These are phyloP conservation scores for Eleutherodactylus coqui DNA, from an alignment of 2,797 vertebrate genomes.

Conservation along the genomic window DNA sequence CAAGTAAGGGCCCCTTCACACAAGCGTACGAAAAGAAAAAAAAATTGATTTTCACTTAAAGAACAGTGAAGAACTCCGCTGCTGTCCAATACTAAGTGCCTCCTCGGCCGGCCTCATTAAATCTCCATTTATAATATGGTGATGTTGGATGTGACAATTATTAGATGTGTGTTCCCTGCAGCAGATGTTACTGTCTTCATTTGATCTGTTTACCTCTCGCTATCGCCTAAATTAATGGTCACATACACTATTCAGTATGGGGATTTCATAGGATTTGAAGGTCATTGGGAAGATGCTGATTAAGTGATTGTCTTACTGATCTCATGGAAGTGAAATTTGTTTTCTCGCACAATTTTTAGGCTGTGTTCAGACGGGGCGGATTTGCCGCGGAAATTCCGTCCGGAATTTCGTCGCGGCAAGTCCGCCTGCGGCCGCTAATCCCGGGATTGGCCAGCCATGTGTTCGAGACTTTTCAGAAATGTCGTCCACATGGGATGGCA, in stretches of 20 bases:
- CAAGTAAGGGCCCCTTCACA: too few species aligned
- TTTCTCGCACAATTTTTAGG: neutral
- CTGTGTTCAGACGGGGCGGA: too few species aligned
- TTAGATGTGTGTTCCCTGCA: neutral
- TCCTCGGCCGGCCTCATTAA: neutral
- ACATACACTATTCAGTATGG: neutral
- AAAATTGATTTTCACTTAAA: slow-evolving; percentile 23
- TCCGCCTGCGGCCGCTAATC: too few species aligned
- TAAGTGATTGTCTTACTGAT: slow-evolving; percentile 1
- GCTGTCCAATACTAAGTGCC: neutral
- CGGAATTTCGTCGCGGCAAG: too few species aligned
- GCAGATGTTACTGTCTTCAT: slow-evolving; percentile 4
- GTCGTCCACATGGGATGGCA: too few species aligned
- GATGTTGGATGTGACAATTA: neutral
- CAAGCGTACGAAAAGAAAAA: neutral
- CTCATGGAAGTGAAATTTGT: neutral
- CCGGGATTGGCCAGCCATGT: too few species aligned
- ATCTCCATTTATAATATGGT: neutral
- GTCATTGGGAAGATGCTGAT: neutral
- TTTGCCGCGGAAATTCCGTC: too few species aligned
- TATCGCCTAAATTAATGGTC: neutral
- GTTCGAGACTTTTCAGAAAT: too few species aligned
- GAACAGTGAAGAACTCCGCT: neutral
- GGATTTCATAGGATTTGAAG: slow-evolving; percentile 12
- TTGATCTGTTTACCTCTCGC: neutral